Evolutionary conservation across 2,113 vertebrate genomes (phyloP).

Genomic region (Nanorana parkeri): DNA sequence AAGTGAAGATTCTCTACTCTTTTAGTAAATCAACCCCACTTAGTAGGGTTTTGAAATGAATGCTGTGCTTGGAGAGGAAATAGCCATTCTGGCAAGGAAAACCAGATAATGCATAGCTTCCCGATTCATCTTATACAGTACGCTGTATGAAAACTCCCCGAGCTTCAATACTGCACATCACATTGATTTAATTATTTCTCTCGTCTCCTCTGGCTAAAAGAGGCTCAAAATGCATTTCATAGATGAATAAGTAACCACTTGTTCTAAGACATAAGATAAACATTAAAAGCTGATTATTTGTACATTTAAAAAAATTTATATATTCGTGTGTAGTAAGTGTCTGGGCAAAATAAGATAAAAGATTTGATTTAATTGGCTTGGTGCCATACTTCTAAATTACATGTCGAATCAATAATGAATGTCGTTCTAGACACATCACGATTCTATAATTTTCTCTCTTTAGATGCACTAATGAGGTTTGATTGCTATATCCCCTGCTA

Average conservation of each 20-base stretch:
- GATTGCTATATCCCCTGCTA: slow-evolving; percentile 52
- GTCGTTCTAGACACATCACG: slow-evolving; percentile 64
- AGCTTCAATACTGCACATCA: not conserved
- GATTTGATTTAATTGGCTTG: slow-evolving; percentile 66
- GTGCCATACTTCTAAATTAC: slow-evolving; percentile 58
- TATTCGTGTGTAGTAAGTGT: not conserved
- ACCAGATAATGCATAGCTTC: too few relatives aligned
- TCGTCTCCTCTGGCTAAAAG: slow-evolving; percentile 8
- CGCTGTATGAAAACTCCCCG: not conserved
- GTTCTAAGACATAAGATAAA: not conserved
- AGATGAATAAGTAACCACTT: not conserved
- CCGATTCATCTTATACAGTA: too few relatives aligned
- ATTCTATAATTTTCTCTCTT: slow-evolving; percentile 62
- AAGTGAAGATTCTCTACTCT: too few relatives aligned
- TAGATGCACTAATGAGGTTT: slow-evolving; percentile 60
- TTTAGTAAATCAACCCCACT: too few relatives aligned
- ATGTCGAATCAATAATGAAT: slow-evolving; percentile 66
- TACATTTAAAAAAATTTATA: not conserved
- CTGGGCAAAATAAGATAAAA: slow-evolving; percentile 20
- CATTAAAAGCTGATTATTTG: not conserved
- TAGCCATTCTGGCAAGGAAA: too few relatives aligned
- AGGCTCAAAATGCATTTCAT: not conserved
- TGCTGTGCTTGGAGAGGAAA: too few relatives aligned
- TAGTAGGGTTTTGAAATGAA: too few relatives aligned
- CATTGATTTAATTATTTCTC: slow-evolving; percentile 11